These are phyloP conservation scores for Gallinago solitaria DNA, from an alignment of 2,797 vertebrate genomes.

Conservation along the genomic window DNA sequence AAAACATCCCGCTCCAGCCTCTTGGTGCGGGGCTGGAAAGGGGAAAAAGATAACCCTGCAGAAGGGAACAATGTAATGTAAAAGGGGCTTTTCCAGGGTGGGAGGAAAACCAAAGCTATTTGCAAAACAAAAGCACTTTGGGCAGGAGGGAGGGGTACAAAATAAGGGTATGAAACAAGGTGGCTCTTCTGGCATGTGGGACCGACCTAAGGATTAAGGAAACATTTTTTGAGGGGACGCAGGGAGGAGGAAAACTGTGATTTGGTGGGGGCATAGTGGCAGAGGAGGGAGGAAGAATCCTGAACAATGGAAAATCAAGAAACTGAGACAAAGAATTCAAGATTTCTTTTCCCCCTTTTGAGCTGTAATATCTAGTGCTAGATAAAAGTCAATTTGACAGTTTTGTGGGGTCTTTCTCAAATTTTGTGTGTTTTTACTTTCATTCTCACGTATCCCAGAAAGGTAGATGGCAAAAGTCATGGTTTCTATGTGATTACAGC, in stretches of 20 bases:
- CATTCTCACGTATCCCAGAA: not conserved
- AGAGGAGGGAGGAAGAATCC: not conserved
- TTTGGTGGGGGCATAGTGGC: not conserved
- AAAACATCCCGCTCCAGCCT: not conserved
- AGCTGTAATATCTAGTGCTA: not conserved
- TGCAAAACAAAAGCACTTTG: not conserved
- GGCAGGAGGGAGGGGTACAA: not conserved
- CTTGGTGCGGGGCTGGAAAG: not conserved
- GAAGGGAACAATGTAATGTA: not conserved
- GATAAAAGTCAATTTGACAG: not conserved
- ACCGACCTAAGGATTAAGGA: not conserved
- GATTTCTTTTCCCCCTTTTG: not conserved
- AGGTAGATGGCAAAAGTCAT: not conserved
- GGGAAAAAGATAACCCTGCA: not conserved
- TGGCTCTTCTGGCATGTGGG: not conserved
- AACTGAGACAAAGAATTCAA: not conserved
- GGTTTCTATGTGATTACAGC: not conserved
- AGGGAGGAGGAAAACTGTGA: not conserved
- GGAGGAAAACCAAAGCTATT: not conserved
- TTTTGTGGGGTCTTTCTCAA: not conserved
- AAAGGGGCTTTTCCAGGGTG: not conserved
- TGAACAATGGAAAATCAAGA: not conserved
- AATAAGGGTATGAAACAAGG: rapidly evolving
- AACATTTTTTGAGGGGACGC: not conserved
- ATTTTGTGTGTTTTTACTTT: not conserved